Conservation (phyloP, 2,797 vertebrate genomes). For the Myiothlypis chrysogaster region DNA sequence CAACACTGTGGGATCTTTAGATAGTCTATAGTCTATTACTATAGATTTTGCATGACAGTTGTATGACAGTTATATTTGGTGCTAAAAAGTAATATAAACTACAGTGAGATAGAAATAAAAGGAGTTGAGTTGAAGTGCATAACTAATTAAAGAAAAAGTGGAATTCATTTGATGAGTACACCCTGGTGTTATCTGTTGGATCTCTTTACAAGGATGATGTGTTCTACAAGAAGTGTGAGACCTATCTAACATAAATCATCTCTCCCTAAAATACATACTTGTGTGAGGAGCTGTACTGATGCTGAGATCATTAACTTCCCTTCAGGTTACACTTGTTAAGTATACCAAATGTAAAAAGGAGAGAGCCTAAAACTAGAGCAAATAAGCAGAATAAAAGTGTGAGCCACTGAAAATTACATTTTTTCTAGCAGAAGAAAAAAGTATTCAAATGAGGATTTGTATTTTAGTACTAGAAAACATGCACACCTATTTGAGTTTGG, state of each 20-base stretch:
- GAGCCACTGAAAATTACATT: not conserved
- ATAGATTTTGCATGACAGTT: not conserved
- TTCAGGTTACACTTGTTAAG: not conserved
- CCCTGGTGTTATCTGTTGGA: not conserved
- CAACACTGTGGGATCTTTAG: not conserved
- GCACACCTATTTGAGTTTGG: not conserved
- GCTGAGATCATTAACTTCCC: not conserved
- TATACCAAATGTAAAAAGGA: not conserved
- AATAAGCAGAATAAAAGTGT: not conserved
- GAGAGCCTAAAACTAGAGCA: not conserved
- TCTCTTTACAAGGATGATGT: not conserved
- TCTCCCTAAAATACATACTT: not conserved
- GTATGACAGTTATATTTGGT: not conserved
- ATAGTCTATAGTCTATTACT: not conserved
- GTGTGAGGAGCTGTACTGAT: not conserved
- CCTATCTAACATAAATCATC: not conserved
- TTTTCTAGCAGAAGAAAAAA: not conserved
- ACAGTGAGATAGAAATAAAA: not conserved
- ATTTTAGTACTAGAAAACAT: not conserved
- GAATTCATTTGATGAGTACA: not conserved
- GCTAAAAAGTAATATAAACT: not conserved
- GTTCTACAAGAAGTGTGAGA: not conserved
- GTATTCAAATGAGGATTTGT: not conserved
- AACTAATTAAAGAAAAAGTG: constrained; percentile 1
- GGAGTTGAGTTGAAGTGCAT: not conserved